These are phyloP conservation scores for Urosaurus nigricauda DNA, from an alignment of 2,797 vertebrate species.

Conservation along the genomic window DNA sequence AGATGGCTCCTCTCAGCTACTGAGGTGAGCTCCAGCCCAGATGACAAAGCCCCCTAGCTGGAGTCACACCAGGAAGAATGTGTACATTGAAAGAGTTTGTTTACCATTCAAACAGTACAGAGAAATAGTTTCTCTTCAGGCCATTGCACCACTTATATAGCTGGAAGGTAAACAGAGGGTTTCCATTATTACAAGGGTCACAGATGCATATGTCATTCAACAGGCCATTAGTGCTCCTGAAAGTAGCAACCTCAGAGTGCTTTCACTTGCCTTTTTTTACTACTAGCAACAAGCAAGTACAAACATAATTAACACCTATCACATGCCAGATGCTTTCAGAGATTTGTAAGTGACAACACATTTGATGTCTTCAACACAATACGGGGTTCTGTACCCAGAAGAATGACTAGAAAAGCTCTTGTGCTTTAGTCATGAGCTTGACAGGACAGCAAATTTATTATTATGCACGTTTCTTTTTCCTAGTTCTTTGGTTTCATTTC, in stretches of 20 bases:
- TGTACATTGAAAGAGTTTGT: slow-evolving; percentile 27
- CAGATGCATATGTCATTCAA: slow-evolving; percentile 61
- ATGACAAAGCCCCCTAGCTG: neutral
- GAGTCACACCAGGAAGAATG: neutral
- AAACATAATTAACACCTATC: neutral
- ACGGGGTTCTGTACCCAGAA: neutral
- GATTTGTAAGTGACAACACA: neutral
- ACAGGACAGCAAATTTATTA: neutral
- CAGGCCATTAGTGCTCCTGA: slow-evolving; percentile 7
- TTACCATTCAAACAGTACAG: slow-evolving; percentile 50
- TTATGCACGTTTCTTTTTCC: neutral
- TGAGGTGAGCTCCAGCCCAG: neutral
- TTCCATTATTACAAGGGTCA: slow-evolving; percentile 58
- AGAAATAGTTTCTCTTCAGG: slow-evolving; percentile 46
- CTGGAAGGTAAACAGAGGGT: slow-evolving; percentile 60
- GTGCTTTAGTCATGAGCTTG: neutral
- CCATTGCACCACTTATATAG: slow-evolving; percentile 33
- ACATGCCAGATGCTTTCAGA: neutral
- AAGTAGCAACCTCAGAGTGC: neutral
- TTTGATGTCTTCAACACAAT: neutral
- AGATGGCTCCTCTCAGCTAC: neutral
- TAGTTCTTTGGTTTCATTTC: neutral
- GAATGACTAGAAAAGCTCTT: neutral
- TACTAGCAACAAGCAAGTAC: slow-evolving; percentile 17
- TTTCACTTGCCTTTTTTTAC: slow-evolving; percentile 1